Conservation (phyloP, 2,113 vertebrate species). For the Hyla sarda region DNA sequence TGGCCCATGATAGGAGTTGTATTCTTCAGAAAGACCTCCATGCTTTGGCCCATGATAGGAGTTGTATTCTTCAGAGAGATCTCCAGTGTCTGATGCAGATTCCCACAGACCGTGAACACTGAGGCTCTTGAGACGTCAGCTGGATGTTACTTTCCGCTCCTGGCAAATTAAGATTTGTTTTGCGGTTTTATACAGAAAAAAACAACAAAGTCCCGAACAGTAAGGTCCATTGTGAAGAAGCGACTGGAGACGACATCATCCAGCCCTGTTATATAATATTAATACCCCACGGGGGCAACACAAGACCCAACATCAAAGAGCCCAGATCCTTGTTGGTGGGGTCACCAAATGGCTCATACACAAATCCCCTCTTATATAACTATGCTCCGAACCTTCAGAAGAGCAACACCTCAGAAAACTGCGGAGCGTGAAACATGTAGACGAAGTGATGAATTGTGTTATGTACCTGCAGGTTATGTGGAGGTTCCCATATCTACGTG, state of each 20-base stretch:
- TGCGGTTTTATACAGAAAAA: background rate
- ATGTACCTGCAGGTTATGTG: background rate
- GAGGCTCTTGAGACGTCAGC: background rate
- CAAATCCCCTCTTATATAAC: background rate
- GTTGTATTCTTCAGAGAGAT: no score
- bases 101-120: background rate
- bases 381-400: background rate
- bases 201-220: background rate
- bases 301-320: conserved; percentile 23
- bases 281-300: background rate
- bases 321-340: background rate
- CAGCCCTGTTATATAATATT: background rate
- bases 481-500: no score
- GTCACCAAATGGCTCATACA: background rate
- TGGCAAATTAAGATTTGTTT: background rate
- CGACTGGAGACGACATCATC: background rate
- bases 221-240: background rate
- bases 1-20: no score
- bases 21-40: no score
- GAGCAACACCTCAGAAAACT: no score
- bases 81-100: no score
- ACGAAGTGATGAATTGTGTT: no score
- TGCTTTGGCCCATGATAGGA: no score
- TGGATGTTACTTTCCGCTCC: background rate
- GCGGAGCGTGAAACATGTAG: no score